These are phyloP conservation scores for Hemiprocne comata DNA, from an alignment of 2,113 vertebrate species.

Conservation along the genomic window DNA sequence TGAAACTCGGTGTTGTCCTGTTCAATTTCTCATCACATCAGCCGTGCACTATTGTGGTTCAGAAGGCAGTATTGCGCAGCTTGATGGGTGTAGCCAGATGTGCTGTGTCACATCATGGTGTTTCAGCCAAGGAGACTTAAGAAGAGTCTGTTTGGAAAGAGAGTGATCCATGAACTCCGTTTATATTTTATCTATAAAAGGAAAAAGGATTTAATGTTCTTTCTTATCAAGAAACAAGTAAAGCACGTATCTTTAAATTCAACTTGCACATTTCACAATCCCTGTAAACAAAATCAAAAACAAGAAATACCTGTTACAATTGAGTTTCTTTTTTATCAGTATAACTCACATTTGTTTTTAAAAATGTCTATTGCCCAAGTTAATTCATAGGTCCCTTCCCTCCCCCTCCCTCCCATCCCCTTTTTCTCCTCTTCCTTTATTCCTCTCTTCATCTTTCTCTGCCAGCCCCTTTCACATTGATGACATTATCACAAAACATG, in stretches of 20 bases:
- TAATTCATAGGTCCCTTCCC: not conserved
- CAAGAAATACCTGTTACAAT: not conserved
- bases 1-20: not conserved
- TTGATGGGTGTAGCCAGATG: not conserved
- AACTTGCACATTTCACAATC: not conserved
- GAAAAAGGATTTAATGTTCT: not conserved
- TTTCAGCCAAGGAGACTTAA: not conserved
- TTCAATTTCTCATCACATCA: not conserved
- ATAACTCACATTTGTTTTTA: not conserved
- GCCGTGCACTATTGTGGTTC: not conserved
- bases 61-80: not conserved
- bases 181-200: not conserved
- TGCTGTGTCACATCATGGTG: not conserved
- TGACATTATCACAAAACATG: not conserved
- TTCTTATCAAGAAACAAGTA: not conserved
- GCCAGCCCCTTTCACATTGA: not conserved
- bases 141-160: not conserved
- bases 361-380: fast-evolving
- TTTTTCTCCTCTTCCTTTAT: not conserved
- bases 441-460: not conserved
- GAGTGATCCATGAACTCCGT: not conserved
- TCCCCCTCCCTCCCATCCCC: not conserved
- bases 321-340: not conserved
- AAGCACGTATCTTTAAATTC: not conserved
- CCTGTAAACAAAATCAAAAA: not conserved